A percentile compares a stretch with the other conserved stretches of the same genome.
phyloP scores from a whole-genome alignment of 1,140 invertebrate species.

The Drosophila lacteicornis region DNA sequence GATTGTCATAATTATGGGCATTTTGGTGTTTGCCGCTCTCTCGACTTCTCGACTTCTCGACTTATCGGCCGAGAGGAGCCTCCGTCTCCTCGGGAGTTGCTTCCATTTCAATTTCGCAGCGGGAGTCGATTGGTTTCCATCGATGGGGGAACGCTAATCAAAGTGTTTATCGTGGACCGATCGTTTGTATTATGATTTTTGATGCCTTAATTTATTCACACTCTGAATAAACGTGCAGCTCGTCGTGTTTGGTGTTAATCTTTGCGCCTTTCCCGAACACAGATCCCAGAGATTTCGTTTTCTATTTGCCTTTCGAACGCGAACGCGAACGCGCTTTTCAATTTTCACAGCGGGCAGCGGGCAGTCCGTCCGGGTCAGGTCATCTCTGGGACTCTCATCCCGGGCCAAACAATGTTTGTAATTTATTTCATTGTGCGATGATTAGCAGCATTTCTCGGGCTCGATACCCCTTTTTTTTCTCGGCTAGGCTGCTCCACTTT shows the following conservation, averaged over 20 bases:
- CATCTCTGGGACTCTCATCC: background rate
- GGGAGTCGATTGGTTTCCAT: slow-evolving; percentile 43
- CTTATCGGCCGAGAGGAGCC: background rate
- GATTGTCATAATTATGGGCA: slow-evolving; percentile 83
- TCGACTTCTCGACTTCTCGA: slow-evolving; percentile 12
- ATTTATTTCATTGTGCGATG: slow-evolving; percentile 83
- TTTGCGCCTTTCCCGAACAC: slow-evolving; percentile 15
- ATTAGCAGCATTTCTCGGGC: slow-evolving; percentile 77
- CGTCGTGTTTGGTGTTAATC: slow-evolving; percentile 32
- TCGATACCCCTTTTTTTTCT: background rate
- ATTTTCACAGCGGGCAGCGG: slow-evolving; percentile 73
- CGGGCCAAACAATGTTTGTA: slow-evolving; percentile 77
- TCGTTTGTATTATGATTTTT: slow-evolving; percentile 82
- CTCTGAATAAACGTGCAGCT: slow-evolving; percentile 53
- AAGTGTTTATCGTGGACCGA: slow-evolving; percentile 80
- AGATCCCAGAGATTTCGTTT: slow-evolving; percentile 39
- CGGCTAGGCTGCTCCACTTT: slow-evolving; percentile 8
- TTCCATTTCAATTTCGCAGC: slow-evolving; percentile 83
- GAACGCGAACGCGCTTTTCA: slow-evolving; percentile 73
- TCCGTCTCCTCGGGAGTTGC: slow-evolving; percentile 64
- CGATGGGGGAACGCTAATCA: slow-evolving; percentile 66
- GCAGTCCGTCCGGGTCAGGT: background rate
- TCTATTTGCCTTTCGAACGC: slow-evolving; percentile 70
- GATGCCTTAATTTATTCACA: slow-evolving; percentile 84
- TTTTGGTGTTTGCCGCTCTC: slow-evolving; percentile 76